phyloP scores from a whole-genome alignment of 2,888 invertebrate species.

The Sesia apiformis region DNA sequence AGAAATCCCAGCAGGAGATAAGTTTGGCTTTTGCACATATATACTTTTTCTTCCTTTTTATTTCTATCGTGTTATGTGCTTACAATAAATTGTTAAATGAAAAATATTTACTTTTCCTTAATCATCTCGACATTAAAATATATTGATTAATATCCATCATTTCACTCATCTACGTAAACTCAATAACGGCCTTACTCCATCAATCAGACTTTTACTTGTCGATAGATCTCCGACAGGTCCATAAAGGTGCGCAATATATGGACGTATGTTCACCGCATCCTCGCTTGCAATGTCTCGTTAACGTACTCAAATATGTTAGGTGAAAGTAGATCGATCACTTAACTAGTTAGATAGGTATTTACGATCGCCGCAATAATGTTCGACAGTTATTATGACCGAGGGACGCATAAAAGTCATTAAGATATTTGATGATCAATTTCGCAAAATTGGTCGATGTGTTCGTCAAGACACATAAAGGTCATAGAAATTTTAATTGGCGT shows the following conservation, averaged over 20 bases:
- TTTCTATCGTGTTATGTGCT: too few relatives aligned
- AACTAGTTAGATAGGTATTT: conserved; percentile 10
- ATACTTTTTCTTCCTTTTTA: too few relatives aligned
- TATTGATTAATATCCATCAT: too few relatives aligned
- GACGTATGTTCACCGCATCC: not conserved
- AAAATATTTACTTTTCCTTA: too few relatives aligned
- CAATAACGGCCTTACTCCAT: not conserved
- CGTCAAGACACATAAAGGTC: too few relatives aligned
- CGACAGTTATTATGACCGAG: conserved; percentile 5
- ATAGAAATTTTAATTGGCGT: too few relatives aligned
- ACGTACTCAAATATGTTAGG: not conserved
- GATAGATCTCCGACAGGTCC: not conserved
- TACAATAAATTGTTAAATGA: too few relatives aligned
- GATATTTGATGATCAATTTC: not conserved
- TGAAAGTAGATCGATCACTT: conserved; percentile 6
- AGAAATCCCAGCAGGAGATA: too few relatives aligned
- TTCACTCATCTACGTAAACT: too few relatives aligned
- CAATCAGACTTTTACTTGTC: not conserved
- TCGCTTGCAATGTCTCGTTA: not conserved
- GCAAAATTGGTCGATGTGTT: not conserved
- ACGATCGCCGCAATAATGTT: conserved; percentile 9
- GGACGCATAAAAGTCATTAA: not conserved
- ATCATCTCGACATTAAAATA: too few relatives aligned
- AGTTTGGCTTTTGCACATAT: too few relatives aligned
- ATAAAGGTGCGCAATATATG: not conserved